Conservation (phyloP, 2,113 vertebrate genomes). For the Thamnophis sirtalis region DNA sequence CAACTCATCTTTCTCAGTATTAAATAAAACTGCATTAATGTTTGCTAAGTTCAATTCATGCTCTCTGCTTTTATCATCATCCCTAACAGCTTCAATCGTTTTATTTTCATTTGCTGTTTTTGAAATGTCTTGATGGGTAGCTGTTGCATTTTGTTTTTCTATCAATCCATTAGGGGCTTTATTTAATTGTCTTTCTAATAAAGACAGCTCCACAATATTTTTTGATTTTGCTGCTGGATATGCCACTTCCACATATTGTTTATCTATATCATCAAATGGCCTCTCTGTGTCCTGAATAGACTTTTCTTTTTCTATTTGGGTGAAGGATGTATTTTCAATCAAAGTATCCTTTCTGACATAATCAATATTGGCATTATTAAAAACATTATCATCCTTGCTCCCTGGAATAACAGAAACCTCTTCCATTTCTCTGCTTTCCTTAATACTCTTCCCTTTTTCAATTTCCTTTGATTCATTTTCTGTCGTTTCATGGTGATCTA, state of each 20-base stretch:
- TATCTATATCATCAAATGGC: slow-evolving; percentile 47
- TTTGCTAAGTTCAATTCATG: slow-evolving; percentile 66
- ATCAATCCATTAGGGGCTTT: slow-evolving; percentile 82
- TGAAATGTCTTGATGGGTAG: slow-evolving; percentile 40
- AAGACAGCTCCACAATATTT: slow-evolving; percentile 74
- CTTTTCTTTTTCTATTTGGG: slow-evolving; percentile 43
- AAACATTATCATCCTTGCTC: neutral
- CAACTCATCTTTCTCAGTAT: slow-evolving; percentile 77
- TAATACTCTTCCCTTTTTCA: slow-evolving; percentile 23
- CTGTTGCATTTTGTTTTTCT: slow-evolving; percentile 44
- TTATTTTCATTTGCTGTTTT: slow-evolving; percentile 42
- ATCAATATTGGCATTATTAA: slow-evolving; percentile 73
- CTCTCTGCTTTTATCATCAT: slow-evolving; percentile 44
- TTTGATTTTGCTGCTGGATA: slow-evolving; percentile 61
- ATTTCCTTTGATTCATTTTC: slow-evolving; percentile 6
- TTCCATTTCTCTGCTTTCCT: slow-evolving; percentile 34
- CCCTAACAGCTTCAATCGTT: slow-evolving; percentile 34
- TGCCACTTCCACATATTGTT: slow-evolving; percentile 39
- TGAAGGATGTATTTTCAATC: slow-evolving; percentile 77
- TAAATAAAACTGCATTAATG: slow-evolving; percentile 73
- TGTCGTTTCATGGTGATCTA: neutral
- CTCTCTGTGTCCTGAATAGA: slow-evolving; percentile 52
- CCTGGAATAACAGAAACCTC: slow-evolving; percentile 17
- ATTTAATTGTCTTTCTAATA: slow-evolving; percentile 76
- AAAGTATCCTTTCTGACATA: slow-evolving; percentile 93